phyloP scores from a whole-genome alignment of 2,888 invertebrate genomes.

The Lochmaea capreae region DNA sequence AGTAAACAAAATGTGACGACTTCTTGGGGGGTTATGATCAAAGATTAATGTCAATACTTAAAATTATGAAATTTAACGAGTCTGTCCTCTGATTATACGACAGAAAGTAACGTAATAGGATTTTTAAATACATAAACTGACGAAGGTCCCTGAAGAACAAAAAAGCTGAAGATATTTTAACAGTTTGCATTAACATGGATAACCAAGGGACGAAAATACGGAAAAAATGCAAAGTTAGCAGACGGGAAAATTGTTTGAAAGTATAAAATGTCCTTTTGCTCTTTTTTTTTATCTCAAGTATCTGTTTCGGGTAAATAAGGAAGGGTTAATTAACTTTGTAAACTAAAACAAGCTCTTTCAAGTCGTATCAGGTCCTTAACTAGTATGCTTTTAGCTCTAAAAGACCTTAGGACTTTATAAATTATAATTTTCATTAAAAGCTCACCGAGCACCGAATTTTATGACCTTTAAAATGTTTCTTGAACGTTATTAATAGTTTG shows the following conservation, averaged over 20 bases:
- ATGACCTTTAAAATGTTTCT: background rate
- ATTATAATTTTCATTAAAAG: slow-evolving; percentile 1
- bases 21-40: too few species aligned
- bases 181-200: slow-evolving; percentile 1
- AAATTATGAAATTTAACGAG: background rate
- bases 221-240: background rate
- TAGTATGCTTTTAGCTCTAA: background rate
- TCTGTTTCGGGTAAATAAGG: background rate
- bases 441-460: background rate
- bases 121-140: background rate
- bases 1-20: too few species aligned
- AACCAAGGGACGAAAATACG: background rate
- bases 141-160: background rate
- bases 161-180: background rate
- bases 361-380: background rate
- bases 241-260: slow-evolving; percentile 1
- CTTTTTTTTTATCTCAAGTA: background rate
- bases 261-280: background rate
- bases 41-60: too few species aligned
- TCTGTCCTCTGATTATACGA: background rate
- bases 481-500: too few species aligned
- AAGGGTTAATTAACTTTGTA: slow-evolving; percentile 8
- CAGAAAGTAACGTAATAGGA: background rate
- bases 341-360: slow-evolving; percentile 1
- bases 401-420: slow-evolving; percentile 4